A percentile compares a stretch with the other conserved stretches of the same genome.
Evolutionary conservation across 1,140 invertebrate species (phyloP).

Genomic region (Daktulosphaira vitifoliae): DNA sequence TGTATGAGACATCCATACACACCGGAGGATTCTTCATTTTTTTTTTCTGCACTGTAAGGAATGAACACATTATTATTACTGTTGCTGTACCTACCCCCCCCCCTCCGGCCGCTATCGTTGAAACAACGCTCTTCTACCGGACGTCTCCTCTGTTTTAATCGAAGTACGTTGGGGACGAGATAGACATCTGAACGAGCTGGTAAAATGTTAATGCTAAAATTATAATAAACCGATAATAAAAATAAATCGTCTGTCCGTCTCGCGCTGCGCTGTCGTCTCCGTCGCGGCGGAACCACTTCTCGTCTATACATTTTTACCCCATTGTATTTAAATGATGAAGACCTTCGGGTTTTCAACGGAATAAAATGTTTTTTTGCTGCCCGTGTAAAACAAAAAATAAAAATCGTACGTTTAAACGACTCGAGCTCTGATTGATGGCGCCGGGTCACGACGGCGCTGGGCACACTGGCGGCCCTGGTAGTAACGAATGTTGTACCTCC

Average conservation of each 20-base stretch:
- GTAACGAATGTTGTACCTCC: too few relatives aligned
- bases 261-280: background rate
- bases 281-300: constrained; percentile 9
- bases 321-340: constrained; percentile 34
- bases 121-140: too few relatives aligned
- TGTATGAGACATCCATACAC: constrained; percentile 10
- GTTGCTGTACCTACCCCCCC: too few relatives aligned
- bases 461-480: too few relatives aligned
- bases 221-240: constrained; percentile 33
- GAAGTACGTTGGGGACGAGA: too few relatives aligned
- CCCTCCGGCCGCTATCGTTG: too few relatives aligned
- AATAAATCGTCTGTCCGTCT: constrained; percentile 33
- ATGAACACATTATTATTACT: background rate
- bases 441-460: too few relatives aligned
- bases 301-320: constrained; percentile 2
- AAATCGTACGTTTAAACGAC: background rate
- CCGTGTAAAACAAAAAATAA: background rate
- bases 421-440: too few relatives aligned
- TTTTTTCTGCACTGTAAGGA: background rate
- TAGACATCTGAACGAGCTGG: constrained; percentile 17
- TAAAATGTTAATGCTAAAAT: constrained; percentile 32
- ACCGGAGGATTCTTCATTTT: constrained; percentile 10
- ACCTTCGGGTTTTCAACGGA: constrained; percentile 20
- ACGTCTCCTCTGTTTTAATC: too few relatives aligned
- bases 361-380: constrained; percentile 19